Evolutionary conservation across 2,888 invertebrate genomes (phyloP), one percentile per base, ranked within the genome.

Genomic region (Agrotis segetum): DNA sequence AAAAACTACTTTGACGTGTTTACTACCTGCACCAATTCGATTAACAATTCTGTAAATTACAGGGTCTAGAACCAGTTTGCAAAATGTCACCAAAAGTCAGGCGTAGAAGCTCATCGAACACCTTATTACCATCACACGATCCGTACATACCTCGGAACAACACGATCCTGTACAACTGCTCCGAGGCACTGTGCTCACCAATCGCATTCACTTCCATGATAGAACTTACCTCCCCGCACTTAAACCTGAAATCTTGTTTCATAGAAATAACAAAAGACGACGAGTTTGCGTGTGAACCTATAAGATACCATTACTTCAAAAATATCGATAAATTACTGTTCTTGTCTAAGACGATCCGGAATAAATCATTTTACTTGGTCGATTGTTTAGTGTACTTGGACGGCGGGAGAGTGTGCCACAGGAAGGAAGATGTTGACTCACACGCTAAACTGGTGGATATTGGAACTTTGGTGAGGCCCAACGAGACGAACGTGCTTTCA

Each of bases 331-430:
- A 94, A 80, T 53, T 95, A 74, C 81, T 93, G 71, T 94, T 95
- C 71, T 82, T 96, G 64, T 84, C 85, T 2, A 90, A 88, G 40
- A 91, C 90, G 68, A 89, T 95, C 79, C 85, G 78, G 9, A 77
- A 88, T 56, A 94, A 94, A 85, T 83, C 74, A 44, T 94, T 92
- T 87, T 96, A 95, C 77, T 78, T 88, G 63, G 93, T 93, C 56
- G 95, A 96, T 85, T 96, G 96, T 85, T 92, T 96, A 79, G 84
- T 94, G 70, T 95, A 93, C 81, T 65, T 87, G 4, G 92, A 93
- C 68, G 91, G 91, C 73, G 91, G 89, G 63, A 92, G 94, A 76
- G 90, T 95, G 9, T 96, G 96, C 85, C 92, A 93, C 77, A 93
- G 87, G 81, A 94, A 92, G 83, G 90, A 85, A 62, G 82, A 86